Evolutionary conservation across 2,113 vertebrate species (phyloP).

Genomic region (Helogale parvula): DNA sequence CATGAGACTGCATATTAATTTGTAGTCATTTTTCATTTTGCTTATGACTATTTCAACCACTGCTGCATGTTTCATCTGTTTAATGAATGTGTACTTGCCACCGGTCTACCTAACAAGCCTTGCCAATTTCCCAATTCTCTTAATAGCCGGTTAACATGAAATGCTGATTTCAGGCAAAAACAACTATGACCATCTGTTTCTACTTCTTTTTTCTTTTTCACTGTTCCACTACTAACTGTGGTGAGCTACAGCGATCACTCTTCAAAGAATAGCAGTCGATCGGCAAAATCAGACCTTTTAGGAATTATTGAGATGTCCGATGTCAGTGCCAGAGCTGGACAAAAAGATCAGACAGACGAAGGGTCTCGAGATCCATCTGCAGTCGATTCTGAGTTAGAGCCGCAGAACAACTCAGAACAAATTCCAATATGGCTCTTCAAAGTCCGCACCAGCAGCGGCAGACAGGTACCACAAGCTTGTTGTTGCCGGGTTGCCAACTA

Average conservation of each 20-base stretch:
- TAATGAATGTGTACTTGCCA: neutral
- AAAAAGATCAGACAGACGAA: neutral
- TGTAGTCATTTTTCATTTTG: constrained; percentile 60
- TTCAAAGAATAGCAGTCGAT: neutral
- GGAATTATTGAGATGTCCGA: neutral
- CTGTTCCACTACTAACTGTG: neutral
- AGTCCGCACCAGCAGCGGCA: neutral
- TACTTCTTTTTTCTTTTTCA: neutral
- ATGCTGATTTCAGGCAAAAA: constrained; percentile 44
- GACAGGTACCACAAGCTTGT: neutral
- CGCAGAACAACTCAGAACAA: neutral
- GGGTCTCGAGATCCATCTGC: constrained; percentile 27
- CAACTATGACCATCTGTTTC: neutral
- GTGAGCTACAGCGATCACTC: neutral
- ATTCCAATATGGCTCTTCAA: neutral
- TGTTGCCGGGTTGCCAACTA: neutral
- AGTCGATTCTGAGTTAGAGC: constrained; percentile 32
- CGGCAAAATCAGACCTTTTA: neutral
- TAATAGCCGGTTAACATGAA: constrained; percentile 27
- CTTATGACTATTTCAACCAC: neutral
- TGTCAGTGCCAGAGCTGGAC: neutral
- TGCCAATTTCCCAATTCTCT: constrained; percentile 27
- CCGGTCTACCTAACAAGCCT: neutral
- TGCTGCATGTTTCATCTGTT: neutral
- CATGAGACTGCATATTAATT: constrained; percentile 63